Base-by-base conservation (phyloP, 2,797 vertebrate genomes). In the Silurus lanzhouensis region DNA sequence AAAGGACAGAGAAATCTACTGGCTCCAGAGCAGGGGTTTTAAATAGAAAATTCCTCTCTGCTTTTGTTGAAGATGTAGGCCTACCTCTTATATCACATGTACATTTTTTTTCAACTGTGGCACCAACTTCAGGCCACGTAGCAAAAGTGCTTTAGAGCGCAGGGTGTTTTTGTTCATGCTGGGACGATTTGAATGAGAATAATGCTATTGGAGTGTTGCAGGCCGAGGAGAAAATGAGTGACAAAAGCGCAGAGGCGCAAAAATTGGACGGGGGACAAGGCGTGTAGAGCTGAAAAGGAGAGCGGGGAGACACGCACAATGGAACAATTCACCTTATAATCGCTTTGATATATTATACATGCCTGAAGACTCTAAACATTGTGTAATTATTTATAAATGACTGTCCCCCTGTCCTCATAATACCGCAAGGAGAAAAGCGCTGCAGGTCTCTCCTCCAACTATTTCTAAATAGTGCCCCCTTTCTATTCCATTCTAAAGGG, bases 381-480 rank as follows among this genome's bases (percentile, higher is more conserved):
- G 97, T 98, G 97, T 98, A 98, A 99, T 98, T 98, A 99, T 99
- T 99, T 98, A 98, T 98, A 98, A 99, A 99, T 99, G 97, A 97
- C 95, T 95, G 96, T 94, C 96, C 96, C 95, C 95, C 95, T 94
- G 88, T 94, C 94, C 92, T 92, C 95, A 96, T 96, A 96, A 97
- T 96, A 93, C 95, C 91, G 87, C 91, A 91, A 92, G 94, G 96
- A 97, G 96, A 98, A 98, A 97, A 95, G 96, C 97, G 95, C 98
- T 95, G 95, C 97, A 97, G 97, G 97, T 96, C 96, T 94, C 97
- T 97, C 96, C 94, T 94, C 95, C 95, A 96, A 96, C 96, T 96
- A 96, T 96, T 96, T 95, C 96, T 96, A 96, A 96, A 96, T 96
- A 95, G 96, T 94, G 93, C 91, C 93, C 92, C 94, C 95, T 94